Base-by-base conservation (phyloP, 2,888 invertebrate species). In the Calliopum simillimum region DNA sequence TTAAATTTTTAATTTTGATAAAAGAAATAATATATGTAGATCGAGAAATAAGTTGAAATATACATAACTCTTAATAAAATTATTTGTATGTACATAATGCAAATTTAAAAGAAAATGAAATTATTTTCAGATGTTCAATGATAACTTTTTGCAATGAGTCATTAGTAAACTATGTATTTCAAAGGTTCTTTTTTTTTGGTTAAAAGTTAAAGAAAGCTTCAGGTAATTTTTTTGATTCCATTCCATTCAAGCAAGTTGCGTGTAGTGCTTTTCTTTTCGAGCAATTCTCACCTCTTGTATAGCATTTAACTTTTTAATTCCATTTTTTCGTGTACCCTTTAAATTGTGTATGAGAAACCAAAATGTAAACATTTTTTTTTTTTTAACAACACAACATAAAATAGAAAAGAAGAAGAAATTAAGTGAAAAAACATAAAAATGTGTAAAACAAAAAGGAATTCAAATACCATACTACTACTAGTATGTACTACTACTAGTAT, bases 281-380 rank as follows among this genome's bases (percentile, higher is more conserved):
- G 23, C 25, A 25, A 56, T 47, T 82, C 86, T 86, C 86, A 86
- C 86, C 86, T 86, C 86, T 76, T 80, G 80, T 75, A 81, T 84
- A 78, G 81, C 81, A 81, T 78, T 84, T 79, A 82, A 80, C 78
- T 81, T 83, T 81, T 81, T 83, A 77, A 80, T 78, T 79, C 83
- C 85, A 78, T 81, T 83, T 79, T 81, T 81, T 75, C 80, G 82
- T 79, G 84, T 79, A 75, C 85, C 85, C 85, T 85, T 33, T 6
- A 82, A 79, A 49, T 63, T 44, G 71, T 33, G 68, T 44, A 71
- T 33, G 68, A 47, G 49, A 55, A 74, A 58, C 71, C 70, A 68
- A 74, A 76, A 71, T 72, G 71, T 75, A 74, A 73, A 70, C 73
- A 66, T 73, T 71, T 69, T 74, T 62, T 72, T 70, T 71, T 69